Evolutionary conservation across 2,888 invertebrate genomes (phyloP).

Genomic region (Orchestes rusci): DNA sequence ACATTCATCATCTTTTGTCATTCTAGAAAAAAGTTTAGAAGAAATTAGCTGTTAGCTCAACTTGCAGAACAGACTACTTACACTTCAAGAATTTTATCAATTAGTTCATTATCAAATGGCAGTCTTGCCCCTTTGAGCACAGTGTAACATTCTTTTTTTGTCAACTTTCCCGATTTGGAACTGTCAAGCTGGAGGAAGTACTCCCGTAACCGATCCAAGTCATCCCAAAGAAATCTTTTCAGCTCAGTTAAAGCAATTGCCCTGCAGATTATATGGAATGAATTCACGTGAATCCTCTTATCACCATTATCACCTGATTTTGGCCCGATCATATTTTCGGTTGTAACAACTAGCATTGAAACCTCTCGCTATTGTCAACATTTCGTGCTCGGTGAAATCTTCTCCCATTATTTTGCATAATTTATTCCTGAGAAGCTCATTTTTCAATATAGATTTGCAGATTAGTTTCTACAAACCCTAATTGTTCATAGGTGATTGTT

Average conservation of each 20-base stretch:
- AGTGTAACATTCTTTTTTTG: slow-evolving; percentile 54
- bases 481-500: slow-evolving; percentile 41
- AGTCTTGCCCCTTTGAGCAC: slow-evolving; percentile 61
- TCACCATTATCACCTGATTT: slow-evolving; percentile 40
- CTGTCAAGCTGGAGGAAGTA: slow-evolving; percentile 54
- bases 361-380: slow-evolving; percentile 65
- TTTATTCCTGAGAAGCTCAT: slow-evolving; percentile 45
- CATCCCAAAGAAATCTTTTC: slow-evolving; percentile 66
- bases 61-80: too few relatives aligned
- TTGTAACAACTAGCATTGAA: slow-evolving; percentile 58
- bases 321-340: slow-evolving; percentile 42
- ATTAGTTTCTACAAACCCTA: slow-evolving; percentile 39
- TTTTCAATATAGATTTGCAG: background rate
- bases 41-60: too few relatives aligned
- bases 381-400: slow-evolving; percentile 72
- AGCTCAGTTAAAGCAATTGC: slow-evolving; percentile 65
- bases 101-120: slow-evolving; percentile 59
- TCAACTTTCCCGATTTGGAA: slow-evolving; percentile 50
- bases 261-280: slow-evolving; percentile 40
- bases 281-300: too few relatives aligned
- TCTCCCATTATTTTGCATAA: slow-evolving; percentile 60
- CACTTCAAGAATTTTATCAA: slow-evolving; percentile 64
- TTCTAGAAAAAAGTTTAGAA: slow-evolving; percentile 42
- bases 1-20: slow-evolving; percentile 58
- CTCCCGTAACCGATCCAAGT: slow-evolving; percentile 54